phyloP scores from a whole-genome alignment of 2,888 invertebrate genomes.

The Sphinx pinastri region DNA sequence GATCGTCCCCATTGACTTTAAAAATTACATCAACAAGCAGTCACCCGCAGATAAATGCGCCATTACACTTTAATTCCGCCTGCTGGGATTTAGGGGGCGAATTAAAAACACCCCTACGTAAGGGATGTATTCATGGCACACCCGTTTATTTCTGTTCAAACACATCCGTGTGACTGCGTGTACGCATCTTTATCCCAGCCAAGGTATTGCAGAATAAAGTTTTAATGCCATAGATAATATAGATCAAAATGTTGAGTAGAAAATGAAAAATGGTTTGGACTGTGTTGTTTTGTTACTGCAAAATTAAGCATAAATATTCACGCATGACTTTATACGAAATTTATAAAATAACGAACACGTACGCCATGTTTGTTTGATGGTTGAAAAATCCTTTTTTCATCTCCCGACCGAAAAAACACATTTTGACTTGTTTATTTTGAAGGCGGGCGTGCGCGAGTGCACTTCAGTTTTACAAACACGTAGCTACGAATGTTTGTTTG shows the following conservation, averaged over 20 bases:
- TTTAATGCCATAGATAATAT: no score
- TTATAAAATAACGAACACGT: constrained; percentile 25
- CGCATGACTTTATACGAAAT: constrained; percentile 22
- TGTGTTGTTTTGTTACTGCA: background rate
- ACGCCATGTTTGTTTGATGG: constrained; percentile 36
- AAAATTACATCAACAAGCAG: constrained; percentile 78
- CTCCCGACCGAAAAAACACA: constrained; percentile 51
- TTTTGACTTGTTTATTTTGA: constrained; percentile 76
- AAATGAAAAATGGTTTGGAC: no score
- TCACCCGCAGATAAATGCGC: constrained; percentile 80
- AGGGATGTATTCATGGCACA: constrained; percentile 62
- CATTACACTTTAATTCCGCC: constrained; percentile 82
- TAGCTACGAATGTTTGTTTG: constrained; percentile 57
- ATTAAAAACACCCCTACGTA: constrained; percentile 54
- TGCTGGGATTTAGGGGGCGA: constrained; percentile 73
- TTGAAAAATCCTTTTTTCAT: constrained; percentile 30
- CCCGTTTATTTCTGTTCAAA: constrained; percentile 27
- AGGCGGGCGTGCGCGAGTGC: constrained; percentile 69
- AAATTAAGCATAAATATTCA: background rate
- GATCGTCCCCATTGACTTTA: constrained; percentile 58
- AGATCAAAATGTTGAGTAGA: no score
- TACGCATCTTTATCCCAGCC: background rate
- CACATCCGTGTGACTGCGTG: constrained; percentile 13
- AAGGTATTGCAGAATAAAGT: background rate
- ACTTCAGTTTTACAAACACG: constrained; percentile 63